A percentile compares a stretch with the other conserved stretches of the same genome.
phyloP scores from a whole-genome alignment of 1,140 invertebrate species.

The Ylistrum balloti region DNA sequence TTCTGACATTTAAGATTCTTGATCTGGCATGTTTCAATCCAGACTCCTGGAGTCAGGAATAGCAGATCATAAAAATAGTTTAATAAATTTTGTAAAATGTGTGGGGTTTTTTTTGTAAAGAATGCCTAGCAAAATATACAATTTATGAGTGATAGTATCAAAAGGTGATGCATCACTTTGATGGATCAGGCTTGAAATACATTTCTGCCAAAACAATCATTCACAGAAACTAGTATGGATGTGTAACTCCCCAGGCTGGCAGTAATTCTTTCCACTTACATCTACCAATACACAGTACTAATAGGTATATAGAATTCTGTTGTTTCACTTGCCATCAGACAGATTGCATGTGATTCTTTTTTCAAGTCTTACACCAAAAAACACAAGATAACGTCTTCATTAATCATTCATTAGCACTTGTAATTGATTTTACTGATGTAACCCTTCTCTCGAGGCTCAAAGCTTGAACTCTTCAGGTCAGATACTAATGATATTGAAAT shows the following conservation, averaged over 20 bases:
- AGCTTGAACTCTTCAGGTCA: background rate
- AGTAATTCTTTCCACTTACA: background rate
- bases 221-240: background rate
- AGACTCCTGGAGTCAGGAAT: too few relatives aligned
- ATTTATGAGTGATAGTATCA: too few relatives aligned
- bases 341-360: conserved; percentile 21
- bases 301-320: conserved; percentile 18
- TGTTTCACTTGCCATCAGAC: background rate
- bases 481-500: conserved; percentile 29
- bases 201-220: conserved; percentile 20
- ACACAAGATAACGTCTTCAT: background rate
- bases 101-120: too few relatives aligned
- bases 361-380: background rate
- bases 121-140: too few relatives aligned
- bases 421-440: background rate
- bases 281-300: background rate
- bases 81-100: too few relatives aligned
- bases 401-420: conserved; percentile 2
- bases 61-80: too few relatives aligned
- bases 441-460: background rate
- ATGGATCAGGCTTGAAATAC: background rate
- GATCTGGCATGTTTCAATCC: too few relatives aligned
- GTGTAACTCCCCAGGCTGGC: background rate
- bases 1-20: too few relatives aligned
- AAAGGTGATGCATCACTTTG: background rate